Conservation (phyloP, 2,113 vertebrate species). For the Phalacrocorax carbo region DNA sequence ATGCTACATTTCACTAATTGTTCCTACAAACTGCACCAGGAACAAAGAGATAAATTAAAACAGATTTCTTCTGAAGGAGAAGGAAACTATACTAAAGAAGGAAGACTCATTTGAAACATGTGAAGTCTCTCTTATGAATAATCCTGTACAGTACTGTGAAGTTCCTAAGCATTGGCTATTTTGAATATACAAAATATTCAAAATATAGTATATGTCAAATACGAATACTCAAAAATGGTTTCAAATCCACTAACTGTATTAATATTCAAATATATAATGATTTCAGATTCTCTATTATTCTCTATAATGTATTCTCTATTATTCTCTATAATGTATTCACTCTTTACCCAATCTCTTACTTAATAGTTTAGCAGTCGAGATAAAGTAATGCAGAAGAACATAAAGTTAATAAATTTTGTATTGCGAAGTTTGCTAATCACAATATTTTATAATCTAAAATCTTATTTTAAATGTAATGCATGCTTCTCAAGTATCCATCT, state of each 20-base stretch:
- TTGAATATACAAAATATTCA: not conserved
- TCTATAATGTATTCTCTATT: too few relatives aligned
- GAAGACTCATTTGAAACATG: not conserved
- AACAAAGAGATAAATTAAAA: not conserved
- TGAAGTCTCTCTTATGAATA: not conserved
- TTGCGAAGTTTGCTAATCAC: not conserved
- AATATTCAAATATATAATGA: not conserved
- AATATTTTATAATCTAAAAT: not conserved
- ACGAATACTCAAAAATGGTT: not conserved
- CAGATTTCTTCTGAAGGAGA: not conserved
- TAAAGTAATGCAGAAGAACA: not conserved
- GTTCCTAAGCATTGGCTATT: not conserved
- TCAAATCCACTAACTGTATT: not conserved
- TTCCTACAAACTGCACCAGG: not conserved
- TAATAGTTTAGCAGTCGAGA: not conserved
- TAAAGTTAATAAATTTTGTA: not conserved
- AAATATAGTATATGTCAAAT: not conserved
- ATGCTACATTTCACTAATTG: not conserved
- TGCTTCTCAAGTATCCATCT: not conserved
- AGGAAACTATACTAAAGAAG: not conserved
- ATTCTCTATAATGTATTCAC: too few relatives aligned
- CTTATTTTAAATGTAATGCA: not conserved
- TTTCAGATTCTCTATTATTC: too few relatives aligned
- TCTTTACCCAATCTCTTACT: not conserved
- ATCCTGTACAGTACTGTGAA: not conserved